Evolutionary conservation across 1,140 invertebrate genomes (phyloP).

Genomic region (Argopecten irradians): DNA sequence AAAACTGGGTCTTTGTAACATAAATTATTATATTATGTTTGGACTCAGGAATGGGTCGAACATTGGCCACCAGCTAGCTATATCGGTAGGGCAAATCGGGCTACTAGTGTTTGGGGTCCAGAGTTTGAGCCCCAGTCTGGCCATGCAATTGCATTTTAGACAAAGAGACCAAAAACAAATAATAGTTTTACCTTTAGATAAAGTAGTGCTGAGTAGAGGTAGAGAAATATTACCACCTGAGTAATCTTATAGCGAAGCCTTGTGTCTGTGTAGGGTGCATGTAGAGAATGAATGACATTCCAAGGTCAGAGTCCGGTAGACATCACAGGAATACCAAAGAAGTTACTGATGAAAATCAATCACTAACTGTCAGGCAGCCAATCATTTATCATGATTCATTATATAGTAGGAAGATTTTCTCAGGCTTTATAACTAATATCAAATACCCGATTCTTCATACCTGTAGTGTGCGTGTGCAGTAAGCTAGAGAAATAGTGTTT

Average conservation of each 20-base stretch:
- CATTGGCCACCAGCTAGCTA: too few species aligned
- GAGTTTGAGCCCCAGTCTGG: too few species aligned
- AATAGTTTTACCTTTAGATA: too few species aligned
- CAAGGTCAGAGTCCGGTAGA: neutral
- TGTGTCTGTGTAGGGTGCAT: neutral
- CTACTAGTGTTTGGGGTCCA: too few species aligned
- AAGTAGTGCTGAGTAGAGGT: too few species aligned
- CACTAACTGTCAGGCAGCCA: neutral
- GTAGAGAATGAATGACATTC: neutral
- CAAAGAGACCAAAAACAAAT: too few species aligned
- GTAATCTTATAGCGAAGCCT: neutral
- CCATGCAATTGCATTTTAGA: too few species aligned
- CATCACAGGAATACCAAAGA: conserved; percentile 1
- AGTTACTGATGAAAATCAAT: conserved; percentile 18
- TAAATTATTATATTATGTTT: too few species aligned
- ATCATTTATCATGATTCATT: conserved; percentile 18
- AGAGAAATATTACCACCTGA: neutral
- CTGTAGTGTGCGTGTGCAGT: neutral
- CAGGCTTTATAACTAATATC: neutral
- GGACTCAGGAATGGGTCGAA: too few species aligned
- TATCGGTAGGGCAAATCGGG: too few species aligned
- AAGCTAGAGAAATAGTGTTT: neutral
- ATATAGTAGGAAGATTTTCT: neutral
- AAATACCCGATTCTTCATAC: neutral
- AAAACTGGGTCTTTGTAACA: too few species aligned